These are phyloP conservation scores for Rhizomys pruinosus DNA, from an alignment of 2,113 vertebrate genomes.

Conservation along the genomic window DNA sequence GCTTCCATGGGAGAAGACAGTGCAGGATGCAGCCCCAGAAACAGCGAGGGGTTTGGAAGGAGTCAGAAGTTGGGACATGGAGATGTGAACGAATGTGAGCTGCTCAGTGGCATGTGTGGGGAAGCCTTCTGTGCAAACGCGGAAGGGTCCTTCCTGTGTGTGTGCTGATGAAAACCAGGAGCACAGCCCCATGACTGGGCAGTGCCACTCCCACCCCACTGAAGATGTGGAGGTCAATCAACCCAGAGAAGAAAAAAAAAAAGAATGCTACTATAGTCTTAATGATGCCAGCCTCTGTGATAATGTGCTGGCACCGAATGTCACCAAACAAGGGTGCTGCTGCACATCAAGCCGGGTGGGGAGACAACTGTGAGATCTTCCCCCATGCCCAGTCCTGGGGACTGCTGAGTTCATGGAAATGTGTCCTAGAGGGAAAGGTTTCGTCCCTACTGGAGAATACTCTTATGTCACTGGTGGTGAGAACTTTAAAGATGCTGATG, in stretches of 20 bases:
- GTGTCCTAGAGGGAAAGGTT: slow-evolving; percentile 96
- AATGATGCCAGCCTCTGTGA: slow-evolving; percentile 97
- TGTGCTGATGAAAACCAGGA: slow-evolving; percentile 93
- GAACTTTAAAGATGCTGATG: slow-evolving; percentile 95
- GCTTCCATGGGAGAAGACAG: slow-evolving; percentile 16
- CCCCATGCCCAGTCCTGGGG: slow-evolving; percentile 94
- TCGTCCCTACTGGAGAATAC: slow-evolving; percentile 89
- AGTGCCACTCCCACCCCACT: slow-evolving; percentile 89
- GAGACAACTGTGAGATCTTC: slow-evolving; percentile 98
- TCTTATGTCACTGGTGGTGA: slow-evolving; percentile 84
- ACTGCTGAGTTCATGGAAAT: slow-evolving; percentile 95
- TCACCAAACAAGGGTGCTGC: slow-evolving; percentile 97
- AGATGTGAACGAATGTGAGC: slow-evolving; percentile 96
- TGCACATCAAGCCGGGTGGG: slow-evolving; percentile 97
- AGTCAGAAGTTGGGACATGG: slow-evolving; percentile 19
- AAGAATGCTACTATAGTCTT: slow-evolving; percentile 97
- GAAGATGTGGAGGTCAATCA: slow-evolving; percentile 79
- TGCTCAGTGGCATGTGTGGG: slow-evolving; percentile 94
- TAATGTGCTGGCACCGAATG: slow-evolving; percentile 93
- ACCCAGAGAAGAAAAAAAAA: slow-evolving; percentile 92
- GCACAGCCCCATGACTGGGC: slow-evolving; percentile 93
- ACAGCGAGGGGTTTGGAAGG: slow-evolving; percentile 31
- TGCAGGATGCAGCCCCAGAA: neutral
- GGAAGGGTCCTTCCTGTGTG: slow-evolving; percentile 94
- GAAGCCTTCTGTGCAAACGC: slow-evolving; percentile 95